Conservation (phyloP, 2,888 invertebrate genomes). For the Aricia artaxerxes region DNA sequence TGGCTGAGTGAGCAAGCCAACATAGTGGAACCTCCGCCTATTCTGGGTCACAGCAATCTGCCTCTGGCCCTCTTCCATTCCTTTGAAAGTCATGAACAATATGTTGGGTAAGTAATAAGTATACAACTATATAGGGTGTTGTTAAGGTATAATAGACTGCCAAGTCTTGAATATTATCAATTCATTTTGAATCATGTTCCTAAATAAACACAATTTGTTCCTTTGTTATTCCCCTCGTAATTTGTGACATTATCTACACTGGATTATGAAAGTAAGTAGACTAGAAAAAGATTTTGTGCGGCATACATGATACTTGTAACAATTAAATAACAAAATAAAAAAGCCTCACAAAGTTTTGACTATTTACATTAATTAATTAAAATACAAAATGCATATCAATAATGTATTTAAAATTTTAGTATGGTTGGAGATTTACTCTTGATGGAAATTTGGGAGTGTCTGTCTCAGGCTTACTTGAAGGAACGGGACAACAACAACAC, state of each 20-base stretch:
- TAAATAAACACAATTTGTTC: no score
- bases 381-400: no score
- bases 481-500: constrained; percentile 34
- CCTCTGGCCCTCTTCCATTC: constrained; percentile 77
- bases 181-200: neutral
- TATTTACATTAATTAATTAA: no score
- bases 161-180: neutral
- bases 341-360: no score
- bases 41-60: constrained; percentile 68
- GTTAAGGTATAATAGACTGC: neutral
- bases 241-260: no score
- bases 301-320: no score
- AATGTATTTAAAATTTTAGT: constrained; percentile 44
- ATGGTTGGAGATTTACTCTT: constrained; percentile 79
- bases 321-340: no score
- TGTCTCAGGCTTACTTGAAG: constrained; percentile 57
- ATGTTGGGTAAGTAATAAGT: constrained; percentile 80
- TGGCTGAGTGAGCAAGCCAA: constrained; percentile 82
- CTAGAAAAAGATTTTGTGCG: no score
- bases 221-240: no score
- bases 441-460: constrained; percentile 82
- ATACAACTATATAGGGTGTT: constrained; percentile 7
- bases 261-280: no score
- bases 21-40: constrained; percentile 76
- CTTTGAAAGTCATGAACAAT: constrained; percentile 81